phyloP scores from a whole-genome alignment of 2,888 invertebrate species.

The Linnaemya vulpina region DNA sequence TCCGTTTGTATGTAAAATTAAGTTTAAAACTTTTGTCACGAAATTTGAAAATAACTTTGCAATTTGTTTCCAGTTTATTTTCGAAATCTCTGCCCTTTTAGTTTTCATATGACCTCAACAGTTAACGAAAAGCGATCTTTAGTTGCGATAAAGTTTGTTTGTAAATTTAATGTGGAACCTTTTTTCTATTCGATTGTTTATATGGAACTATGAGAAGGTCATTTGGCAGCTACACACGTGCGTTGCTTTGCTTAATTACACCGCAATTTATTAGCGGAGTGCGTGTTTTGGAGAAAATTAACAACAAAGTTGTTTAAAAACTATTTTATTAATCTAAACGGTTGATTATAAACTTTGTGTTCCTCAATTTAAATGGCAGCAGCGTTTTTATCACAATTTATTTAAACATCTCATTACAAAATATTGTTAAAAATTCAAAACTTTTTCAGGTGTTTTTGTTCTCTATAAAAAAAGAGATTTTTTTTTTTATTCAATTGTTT shows the following conservation, averaged over 20 bases:
- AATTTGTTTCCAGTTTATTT: background rate
- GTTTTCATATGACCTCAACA: background rate
- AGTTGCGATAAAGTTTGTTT: conserved; percentile 2
- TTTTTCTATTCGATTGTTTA: conserved; percentile 25
- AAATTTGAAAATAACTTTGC: background rate
- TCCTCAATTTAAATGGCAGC: background rate
- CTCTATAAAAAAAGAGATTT: background rate
- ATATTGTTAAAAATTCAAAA: conserved; percentile 7
- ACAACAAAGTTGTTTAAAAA: conserved; percentile 38
- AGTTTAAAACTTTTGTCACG: background rate
- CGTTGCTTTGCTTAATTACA: conserved; percentile 35
- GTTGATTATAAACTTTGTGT: conserved; percentile 51
- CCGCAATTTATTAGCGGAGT: conserved; percentile 34
- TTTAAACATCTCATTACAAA: conserved; percentile 34
- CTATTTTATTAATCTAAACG: conserved; percentile 43
- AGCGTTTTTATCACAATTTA: background rate
- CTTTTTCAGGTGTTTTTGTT: conserved; percentile 16
- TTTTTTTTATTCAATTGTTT: background rate
- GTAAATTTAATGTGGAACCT: background rate
- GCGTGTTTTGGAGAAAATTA: conserved; percentile 22
- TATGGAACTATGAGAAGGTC: conserved; percentile 18
- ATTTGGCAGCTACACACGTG: conserved; percentile 39
- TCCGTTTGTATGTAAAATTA: background rate
- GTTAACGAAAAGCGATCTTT: conserved; percentile 25
- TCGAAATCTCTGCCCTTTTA: background rate